These are phyloP conservation scores for Opisthograptis luteolata DNA, from an alignment of 2,888 invertebrate genomes.

Conservation along the genomic window DNA sequence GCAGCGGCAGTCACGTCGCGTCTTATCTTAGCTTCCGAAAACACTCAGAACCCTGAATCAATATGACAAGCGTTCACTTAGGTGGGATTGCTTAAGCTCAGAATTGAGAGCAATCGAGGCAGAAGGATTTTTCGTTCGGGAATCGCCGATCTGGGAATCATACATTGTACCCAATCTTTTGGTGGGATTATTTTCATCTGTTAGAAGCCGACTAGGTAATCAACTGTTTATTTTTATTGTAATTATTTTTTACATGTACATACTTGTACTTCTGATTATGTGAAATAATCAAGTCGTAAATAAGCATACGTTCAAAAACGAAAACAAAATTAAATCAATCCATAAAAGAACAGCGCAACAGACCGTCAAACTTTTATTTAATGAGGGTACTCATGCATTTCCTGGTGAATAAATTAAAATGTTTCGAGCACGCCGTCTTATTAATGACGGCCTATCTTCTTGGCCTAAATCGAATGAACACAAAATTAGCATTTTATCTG, in stretches of 20 bases:
- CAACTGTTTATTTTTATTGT: no score
- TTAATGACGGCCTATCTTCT: slow-evolving; percentile 59
- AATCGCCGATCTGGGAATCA: slow-evolving; percentile 25
- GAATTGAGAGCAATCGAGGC: slow-evolving; percentile 53
- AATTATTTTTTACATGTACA: no score
- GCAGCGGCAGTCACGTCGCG: slow-evolving; percentile 65
- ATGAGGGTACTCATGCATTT: slow-evolving; percentile 40
- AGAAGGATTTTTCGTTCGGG: slow-evolving; percentile 30
- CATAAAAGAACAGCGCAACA: slow-evolving; percentile 25
- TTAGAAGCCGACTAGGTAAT: no score
- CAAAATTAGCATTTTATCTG: slow-evolving; percentile 83
- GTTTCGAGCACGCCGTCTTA: slow-evolving; percentile 34
- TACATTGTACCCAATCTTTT: slow-evolving; percentile 26
- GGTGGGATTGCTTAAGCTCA: slow-evolving; percentile 65
- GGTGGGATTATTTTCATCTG: slow-evolving; percentile 23
- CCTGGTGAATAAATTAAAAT: slow-evolving; percentile 39
- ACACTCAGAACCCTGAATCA: slow-evolving; percentile 72
- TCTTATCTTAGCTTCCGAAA: slow-evolving; percentile 72
- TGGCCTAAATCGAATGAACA: slow-evolving; percentile 78
- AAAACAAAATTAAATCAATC: slow-evolving; percentile 29
- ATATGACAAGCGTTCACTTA: slow-evolving; percentile 71
- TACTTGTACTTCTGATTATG: no score
- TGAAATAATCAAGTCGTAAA: no score
- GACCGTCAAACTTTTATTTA: slow-evolving; percentile 32
- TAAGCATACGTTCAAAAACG: slow-evolving; percentile 7